Base-by-base conservation (phyloP, 2,113 vertebrate species). In the Zonotrichia leucophrys region DNA sequence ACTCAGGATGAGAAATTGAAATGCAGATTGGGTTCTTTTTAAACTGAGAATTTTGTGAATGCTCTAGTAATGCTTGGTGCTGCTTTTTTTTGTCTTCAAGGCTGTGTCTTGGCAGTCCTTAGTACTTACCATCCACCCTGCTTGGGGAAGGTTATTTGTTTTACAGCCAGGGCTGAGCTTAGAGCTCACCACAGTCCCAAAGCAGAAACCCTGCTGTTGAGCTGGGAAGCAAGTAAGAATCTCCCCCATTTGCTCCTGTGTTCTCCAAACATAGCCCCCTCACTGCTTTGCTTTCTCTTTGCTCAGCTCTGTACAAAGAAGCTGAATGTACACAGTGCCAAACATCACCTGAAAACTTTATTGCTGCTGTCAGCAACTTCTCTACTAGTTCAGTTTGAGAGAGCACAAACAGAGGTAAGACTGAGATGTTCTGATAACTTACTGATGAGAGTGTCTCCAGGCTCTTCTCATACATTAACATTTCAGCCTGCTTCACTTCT, bases 381-480 rank as follows among this genome's bases (percentile, higher is more conserved):
- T 89, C 35, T 78, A 23, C 78, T 83, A 79, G 66, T 92, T 94
- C 68, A 56, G 20, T 95, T 84, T 83, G 63, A 86, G 66, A 79
- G 30, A 47, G 35, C 80, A 33, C 31, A 44, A 77, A 53, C 50
- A 92, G 92, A 94, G 25, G 50, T 59, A 82, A 91, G 83, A 76
- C 64, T 94, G 35, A 60, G 78, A 35, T 90, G 83, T 49, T 95
- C 85, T 89, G 82, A 87, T 79, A 79, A 83, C 92, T 89, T 93
- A n/a, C 78, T 89, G 89, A 59, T 89, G 73, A 88, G 28, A 73
- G 18, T 67, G 21, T 94, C 83, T 91, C 70, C 56, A 53, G 58
- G 68, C 58, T 90, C 47, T 83, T 83, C 85, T 96, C 81, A 89
- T 90, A 92, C 87, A 92, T 95, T 94, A 93, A 91, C 76, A 90